Evolutionary conservation across 2,888 invertebrate genomes (phyloP).

Genomic region (Andrena bucephala): DNA sequence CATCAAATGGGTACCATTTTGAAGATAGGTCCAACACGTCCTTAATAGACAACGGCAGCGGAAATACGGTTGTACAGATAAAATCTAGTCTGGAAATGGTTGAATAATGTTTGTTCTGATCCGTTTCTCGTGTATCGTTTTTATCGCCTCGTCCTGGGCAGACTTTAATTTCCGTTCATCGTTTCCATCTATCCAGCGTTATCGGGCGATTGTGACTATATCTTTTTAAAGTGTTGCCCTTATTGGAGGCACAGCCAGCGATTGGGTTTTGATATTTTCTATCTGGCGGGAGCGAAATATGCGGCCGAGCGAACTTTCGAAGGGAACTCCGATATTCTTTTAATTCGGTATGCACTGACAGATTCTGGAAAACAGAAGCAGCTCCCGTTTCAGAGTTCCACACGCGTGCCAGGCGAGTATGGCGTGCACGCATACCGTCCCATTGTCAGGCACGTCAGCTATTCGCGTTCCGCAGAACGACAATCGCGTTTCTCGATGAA

Average conservation of each 20-base stretch:
- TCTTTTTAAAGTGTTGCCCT: slow-evolving; percentile 41
- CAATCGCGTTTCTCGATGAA: slow-evolving; percentile 24
- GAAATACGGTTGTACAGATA: slow-evolving; percentile 17
- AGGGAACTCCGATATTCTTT: neutral
- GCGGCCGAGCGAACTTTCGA: slow-evolving; percentile 30
- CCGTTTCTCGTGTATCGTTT: slow-evolving; percentile 40
- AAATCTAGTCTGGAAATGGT: slow-evolving; percentile 13
- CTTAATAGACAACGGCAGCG: slow-evolving; percentile 3
- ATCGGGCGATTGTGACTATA: slow-evolving; percentile 50
- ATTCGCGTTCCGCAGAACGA: slow-evolving; percentile 50
- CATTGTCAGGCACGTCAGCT: slow-evolving; percentile 45
- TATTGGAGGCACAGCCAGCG: slow-evolving; percentile 34
- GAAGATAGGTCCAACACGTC: too few species aligned
- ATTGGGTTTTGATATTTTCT: slow-evolving; percentile 57
- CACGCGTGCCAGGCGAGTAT: slow-evolving; percentile 15
- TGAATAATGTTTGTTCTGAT: slow-evolving; percentile 42
- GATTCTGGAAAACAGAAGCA: slow-evolving; percentile 58
- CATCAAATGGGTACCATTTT: too few species aligned
- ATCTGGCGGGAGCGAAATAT: slow-evolving; percentile 28
- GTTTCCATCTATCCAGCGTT: slow-evolving; percentile 48
- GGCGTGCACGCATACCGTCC: slow-evolving; percentile 55
- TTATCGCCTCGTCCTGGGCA: slow-evolving; percentile 35
- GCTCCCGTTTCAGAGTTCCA: slow-evolving; percentile 39
- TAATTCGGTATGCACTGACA: slow-evolving; percentile 1
- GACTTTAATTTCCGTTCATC: slow-evolving; percentile 64